Conservation (phyloP, 2,797 vertebrate species). For the Mus minutoides region DNA sequence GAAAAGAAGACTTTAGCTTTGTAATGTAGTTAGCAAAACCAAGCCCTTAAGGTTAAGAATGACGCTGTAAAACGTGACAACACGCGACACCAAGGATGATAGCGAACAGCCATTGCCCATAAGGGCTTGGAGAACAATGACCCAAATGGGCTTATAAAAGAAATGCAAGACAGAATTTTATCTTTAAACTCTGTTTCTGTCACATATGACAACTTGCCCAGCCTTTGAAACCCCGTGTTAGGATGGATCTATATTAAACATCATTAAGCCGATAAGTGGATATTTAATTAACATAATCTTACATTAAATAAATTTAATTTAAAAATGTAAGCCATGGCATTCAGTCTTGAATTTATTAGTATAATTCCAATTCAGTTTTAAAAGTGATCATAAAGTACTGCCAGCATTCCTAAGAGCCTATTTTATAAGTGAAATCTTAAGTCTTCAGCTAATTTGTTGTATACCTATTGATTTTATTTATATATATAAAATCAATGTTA, state of each 20-base stretch:
- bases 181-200: conserved; percentile 69
- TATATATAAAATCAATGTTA: too few relatives aligned
- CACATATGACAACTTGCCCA: conserved; percentile 69
- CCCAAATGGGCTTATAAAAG: conserved; percentile 66
- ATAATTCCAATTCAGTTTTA: conserved; percentile 49
- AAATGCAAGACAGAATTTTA: conserved; percentile 70
- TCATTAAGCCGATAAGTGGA: conserved; percentile 56
- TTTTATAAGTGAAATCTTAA: conserved; percentile 48
- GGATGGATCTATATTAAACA: conserved; percentile 67
- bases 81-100: conserved; percentile 40
- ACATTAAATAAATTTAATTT: conserved; percentile 69
- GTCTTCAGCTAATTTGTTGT: not conserved
- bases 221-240: conserved; percentile 69
- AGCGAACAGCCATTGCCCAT: conserved; percentile 62
- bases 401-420: not conserved
- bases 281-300: conserved; percentile 66
- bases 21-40: conserved; percentile 56
- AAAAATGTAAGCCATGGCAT: conserved; percentile 53
- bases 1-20: conserved; percentile 35
- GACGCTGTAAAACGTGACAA: conserved; percentile 53
- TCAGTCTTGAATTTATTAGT: conserved; percentile 66
- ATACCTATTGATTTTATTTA: too few relatives aligned
- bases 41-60: conserved; percentile 44
- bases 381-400: not conserved
- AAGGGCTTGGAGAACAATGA: conserved; percentile 62